Conservation (phyloP, 2,888 invertebrate species). For the Cerastoderma edule region DNA sequence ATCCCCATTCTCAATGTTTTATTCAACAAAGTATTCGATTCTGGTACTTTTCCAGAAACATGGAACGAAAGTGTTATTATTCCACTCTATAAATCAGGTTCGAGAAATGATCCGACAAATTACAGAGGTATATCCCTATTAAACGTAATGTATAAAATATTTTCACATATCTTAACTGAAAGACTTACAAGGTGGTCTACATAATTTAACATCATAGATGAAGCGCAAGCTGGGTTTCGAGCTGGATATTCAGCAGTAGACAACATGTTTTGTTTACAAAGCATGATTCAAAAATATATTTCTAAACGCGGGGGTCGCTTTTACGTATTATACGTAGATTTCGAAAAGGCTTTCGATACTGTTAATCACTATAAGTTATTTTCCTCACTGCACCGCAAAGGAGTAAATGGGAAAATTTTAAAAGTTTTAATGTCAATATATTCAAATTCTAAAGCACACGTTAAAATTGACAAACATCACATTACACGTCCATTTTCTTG, state of each 20-base stretch:
- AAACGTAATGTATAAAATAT: slow-evolving; percentile 10
- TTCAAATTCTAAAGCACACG: background rate
- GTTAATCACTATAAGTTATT: background rate
- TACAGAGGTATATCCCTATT: slow-evolving; percentile 1
- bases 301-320: background rate
- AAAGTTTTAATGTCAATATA: background rate
- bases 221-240: background rate
- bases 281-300: slow-evolving; percentile 5
- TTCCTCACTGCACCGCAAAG: background rate
- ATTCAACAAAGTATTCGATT: too few species aligned
- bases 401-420: background rate
- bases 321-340: slow-evolving; percentile 2
- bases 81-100: background rate
- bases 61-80: slow-evolving; percentile 1
- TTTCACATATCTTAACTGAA: background rate
- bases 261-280: slow-evolving; percentile 2
- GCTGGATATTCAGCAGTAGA: background rate
- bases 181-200: background rate
- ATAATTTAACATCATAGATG: background rate
- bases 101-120: slow-evolving; percentile 1
- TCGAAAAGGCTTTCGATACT: slow-evolving; percentile 4
- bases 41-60: background rate
- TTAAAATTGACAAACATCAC: background rate
- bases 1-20: too few species aligned
- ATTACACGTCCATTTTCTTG: background rate